phyloP scores from a whole-genome alignment of 2,888 invertebrate genomes.

The Ophion ellenae region DNA sequence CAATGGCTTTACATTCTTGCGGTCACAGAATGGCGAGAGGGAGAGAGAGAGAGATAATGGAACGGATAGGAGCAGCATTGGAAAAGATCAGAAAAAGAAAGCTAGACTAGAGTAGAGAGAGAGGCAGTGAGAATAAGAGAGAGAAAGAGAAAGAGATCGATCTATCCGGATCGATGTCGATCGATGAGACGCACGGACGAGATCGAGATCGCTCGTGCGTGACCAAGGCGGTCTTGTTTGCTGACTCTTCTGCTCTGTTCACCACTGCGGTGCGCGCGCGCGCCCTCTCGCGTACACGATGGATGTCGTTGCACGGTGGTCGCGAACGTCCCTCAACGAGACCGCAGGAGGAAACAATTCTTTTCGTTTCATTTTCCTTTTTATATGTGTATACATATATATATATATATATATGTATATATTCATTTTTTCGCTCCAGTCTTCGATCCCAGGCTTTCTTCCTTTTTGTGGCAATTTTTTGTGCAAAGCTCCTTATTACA shows the following conservation, averaged over 20 bases:
- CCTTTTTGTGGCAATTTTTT: background rate
- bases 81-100: background rate
- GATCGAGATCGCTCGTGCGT: slow-evolving; percentile 65
- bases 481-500: slow-evolving; percentile 21
- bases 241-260: slow-evolving; percentile 37
- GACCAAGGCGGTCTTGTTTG: slow-evolving; percentile 65
- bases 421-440: background rate
- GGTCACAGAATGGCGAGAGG: background rate
- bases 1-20: too few relatives aligned
- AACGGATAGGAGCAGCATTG: background rate
- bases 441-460: background rate
- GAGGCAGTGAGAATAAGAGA: background rate
- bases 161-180: slow-evolving; percentile 53
- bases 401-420: background rate
- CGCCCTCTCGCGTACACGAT: slow-evolving; percentile 9
- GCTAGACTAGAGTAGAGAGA: background rate
- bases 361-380: background rate
- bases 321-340: slow-evolving; percentile 60
- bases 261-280: background rate
- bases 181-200: slow-evolving; percentile 58
- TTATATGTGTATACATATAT: background rate
- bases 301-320: slow-evolving; percentile 62
- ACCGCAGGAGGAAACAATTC: slow-evolving; percentile 55
- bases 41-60: background rate
- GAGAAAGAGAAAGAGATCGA: slow-evolving; percentile 23